Base-by-base conservation (phyloP, 2,888 invertebrate genomes). In the Stomorhina lunata region DNA sequence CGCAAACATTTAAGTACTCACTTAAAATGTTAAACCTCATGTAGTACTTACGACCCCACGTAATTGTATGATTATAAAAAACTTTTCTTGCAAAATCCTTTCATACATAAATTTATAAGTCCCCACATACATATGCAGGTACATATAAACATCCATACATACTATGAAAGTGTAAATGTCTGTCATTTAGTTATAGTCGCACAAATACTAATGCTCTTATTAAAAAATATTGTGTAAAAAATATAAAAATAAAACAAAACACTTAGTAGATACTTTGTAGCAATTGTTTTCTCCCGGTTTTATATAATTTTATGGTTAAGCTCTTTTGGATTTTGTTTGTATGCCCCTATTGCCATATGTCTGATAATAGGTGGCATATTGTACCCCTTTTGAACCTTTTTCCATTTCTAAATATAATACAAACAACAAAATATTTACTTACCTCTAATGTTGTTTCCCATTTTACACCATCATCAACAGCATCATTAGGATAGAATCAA, bases 11-110 rank as follows among this genome's bases (percentile, higher is more conserved):
- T 72, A 81, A 81, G 81, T 71, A 66, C 20, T 32, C 50, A 66
- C 76, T 76, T 76, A 61, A 61, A 66, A 61, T 76, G 76, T 65
- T 81, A 72, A 76, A 81, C 65, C 65, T 65, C 81, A 71, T 76
- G 76, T 65, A 71, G 63, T 71, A 71, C 76, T 71, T 75, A 71
- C 65, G 71, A 71, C 48, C 65, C 76, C 76, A 59, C 66, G 37
- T 72, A 76, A 76, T 80, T 71, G 59, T 63, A 29, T 53, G 50
- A 43, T 6, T 63, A 48, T 12, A 55, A 55, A 73, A 22, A 12
- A 61, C 17, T 59, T 55, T 71, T 15, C 32, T 55, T 32, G 7
- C 10, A 29, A 61, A n/a, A n/a, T n/a, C n/a, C 40, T 45, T 20
- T 22, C 32, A 34, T 6, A 59, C 22, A 71, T 17, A 25, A 2